Evolutionary conservation across 2,888 invertebrate genomes (phyloP), one percentile per base, ranked within the genome.

Genomic region (Nysson spinosus): DNA sequence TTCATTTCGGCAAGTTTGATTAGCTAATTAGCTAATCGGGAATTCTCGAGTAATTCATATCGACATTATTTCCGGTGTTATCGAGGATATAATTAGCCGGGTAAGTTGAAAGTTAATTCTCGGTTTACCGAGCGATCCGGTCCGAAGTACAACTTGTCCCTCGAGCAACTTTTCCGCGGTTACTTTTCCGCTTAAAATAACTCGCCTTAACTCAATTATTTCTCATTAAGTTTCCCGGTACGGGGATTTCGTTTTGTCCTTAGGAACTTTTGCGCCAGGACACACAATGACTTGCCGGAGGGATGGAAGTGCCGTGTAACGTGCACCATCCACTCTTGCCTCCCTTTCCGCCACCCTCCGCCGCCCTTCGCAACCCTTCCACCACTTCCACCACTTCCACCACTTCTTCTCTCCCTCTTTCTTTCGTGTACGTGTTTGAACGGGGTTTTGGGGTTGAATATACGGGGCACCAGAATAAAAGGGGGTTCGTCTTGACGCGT

Each of bases 101-200:
- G 34, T 11, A 49, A 49, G 19, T 62, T 52, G 43, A 49, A 66
- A 66, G 62, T 63, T 66, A 66, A 66, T 63, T 40, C 62, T 24
- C 22, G 62, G 51, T 56, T 55, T 49, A 42, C 61, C 39, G 54
- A 37, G 22, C 51, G 52, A 42, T 50, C 61, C 51, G 64, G 28
- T 34, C 51, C 16, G 26, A 20, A n/a, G n/a, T 11, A 9, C 9
- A 11, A 4, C 12, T 40, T 26, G 22, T n/a, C n/a, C 22, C 40
- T 16, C 35, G 54, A 22, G 37, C 40, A 58, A 63, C 66, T 72
- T 75, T 75, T 66, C 50, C 60, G 65, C 65, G 65, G 63, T 63
- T 68, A 73, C 73, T 71, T 73, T 76, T 76, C 54, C 77, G 68
- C 65, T 75, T 77, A 71, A 75, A 76, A 73, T 76, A 77, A 75